These are phyloP conservation scores for Ibidorhyncha struthersii DNA, from an alignment of 2,113 vertebrate species.

Conservation along the genomic window DNA sequence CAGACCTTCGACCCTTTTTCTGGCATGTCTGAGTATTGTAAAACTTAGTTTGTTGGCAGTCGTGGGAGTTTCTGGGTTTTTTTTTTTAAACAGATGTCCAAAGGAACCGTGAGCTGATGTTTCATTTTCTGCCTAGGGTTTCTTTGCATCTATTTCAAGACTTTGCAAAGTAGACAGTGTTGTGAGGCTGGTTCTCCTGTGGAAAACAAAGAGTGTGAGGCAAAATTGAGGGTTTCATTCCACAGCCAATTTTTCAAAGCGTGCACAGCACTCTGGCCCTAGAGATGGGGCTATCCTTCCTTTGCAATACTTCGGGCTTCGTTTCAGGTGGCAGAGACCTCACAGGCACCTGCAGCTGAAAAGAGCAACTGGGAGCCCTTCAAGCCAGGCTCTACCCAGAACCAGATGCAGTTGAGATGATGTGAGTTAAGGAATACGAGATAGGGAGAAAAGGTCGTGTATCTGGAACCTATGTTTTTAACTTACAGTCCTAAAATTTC, in stretches of 20 bases:
- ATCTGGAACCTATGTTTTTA: background rate
- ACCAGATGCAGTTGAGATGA: background rate
- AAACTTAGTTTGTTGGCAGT: background rate
- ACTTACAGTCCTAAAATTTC: background rate
- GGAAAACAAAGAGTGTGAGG: background rate
- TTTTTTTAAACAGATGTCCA: background rate
- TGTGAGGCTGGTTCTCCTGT: background rate
- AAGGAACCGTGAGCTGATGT: background rate
- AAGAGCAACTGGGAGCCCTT: background rate
- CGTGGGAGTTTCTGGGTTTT: background rate
- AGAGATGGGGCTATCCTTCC: background rate
- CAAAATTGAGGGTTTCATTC: fast-evolving
- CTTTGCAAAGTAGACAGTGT: fast-evolving
- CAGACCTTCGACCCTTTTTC: background rate
- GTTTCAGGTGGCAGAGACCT: background rate
- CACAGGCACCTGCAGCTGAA: background rate
- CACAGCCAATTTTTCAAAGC: fast-evolving
- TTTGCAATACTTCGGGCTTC: fast-evolving
- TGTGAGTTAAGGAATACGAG: background rate
- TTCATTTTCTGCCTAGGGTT: background rate
- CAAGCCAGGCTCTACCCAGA: background rate
- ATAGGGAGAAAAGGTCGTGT: fast-evolving
- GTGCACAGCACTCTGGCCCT: too few relatives aligned
- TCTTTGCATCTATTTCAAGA: background rate
- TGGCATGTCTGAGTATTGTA: background rate